A percentile compares a stretch with the other conserved stretches of the same genome.
Evolutionary conservation across 1,140 invertebrate genomes (phyloP).

Genomic region (Argopecten irradians): DNA sequence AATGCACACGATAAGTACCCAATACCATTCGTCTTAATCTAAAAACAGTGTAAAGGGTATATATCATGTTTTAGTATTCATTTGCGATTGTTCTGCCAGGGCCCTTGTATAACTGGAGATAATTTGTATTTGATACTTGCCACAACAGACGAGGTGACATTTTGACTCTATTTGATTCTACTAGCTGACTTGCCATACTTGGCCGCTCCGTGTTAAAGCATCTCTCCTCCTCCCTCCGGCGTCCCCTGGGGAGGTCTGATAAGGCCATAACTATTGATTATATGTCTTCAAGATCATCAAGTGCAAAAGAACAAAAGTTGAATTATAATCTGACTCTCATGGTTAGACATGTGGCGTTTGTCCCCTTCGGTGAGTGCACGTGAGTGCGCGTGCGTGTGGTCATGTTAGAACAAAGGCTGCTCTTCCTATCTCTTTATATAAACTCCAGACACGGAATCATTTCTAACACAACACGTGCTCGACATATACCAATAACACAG

Average conservation of each 20-base stretch:
- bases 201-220: background rate
- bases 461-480: background rate
- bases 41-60: too few species aligned
- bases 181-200: background rate
- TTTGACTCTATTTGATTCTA: background rate
- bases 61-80: too few species aligned
- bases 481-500: too few species aligned
- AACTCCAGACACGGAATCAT: background rate
- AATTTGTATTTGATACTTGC: background rate
- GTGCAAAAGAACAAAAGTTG: slow-evolving; percentile 4
- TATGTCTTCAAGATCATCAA: background rate
- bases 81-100: too few species aligned
- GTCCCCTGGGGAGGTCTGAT: background rate
- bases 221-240: background rate
- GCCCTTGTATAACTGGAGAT: background rate
- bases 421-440: background rate
- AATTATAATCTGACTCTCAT: background rate
- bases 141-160: background rate
- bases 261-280: background rate
- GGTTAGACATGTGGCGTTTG: background rate
- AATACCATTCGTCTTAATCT: too few species aligned
- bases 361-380: background rate
- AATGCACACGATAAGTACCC: too few species aligned
- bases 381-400: background rate
- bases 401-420: background rate